Base-by-base conservation (phyloP, 2,797 vertebrate species). In the Melanitta fusca region DNA sequence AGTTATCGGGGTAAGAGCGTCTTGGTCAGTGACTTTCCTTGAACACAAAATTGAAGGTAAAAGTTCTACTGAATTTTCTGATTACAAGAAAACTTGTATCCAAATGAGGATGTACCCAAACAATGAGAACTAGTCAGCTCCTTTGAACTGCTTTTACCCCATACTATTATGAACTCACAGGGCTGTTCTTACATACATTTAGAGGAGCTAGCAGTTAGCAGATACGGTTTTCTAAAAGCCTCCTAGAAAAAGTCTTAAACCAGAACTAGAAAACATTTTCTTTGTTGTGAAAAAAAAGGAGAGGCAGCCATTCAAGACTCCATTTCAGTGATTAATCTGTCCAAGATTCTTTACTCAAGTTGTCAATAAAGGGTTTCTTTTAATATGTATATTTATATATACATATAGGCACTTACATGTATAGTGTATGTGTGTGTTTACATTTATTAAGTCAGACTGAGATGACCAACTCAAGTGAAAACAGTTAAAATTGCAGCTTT, bases 1-100 rank as follows among this genome's bases (percentile, higher is more conserved):
- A 92, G 88, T 91, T 95, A 89, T 82, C 49, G 24, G 89, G 91
- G 91, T 87, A 94, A 80, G 80, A 92, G 90, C 95, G 95, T 89
- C 89, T 95, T 95, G 57, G 69, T 91, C 93, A 95, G 62, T 92
- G 30, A 78, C 65, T 93, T 94, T 61, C n/a, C 89, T 86, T 96
- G 71, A 62, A 83, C 16, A 85, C 88, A 54, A 77, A 97, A 82
- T 72, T 91, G 85, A 11, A 87, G 39, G 85, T 51, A 92, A 88
- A 94, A 82, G 43, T 95, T 96, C 91, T 94, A 64, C 72, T 65
- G 24, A 74, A 58, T 68, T 84, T 75, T 15, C 21, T 75, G 74
- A 30, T 93, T 89, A 94, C 34, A 68, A 94, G 91, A 93, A 96
- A 92, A 65, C 34, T 93, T 89, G 41, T 71, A 65, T 87, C 47